phyloP scores from a whole-genome alignment of 2,797 vertebrate species.

The Sebastes trivittatus region DNA sequence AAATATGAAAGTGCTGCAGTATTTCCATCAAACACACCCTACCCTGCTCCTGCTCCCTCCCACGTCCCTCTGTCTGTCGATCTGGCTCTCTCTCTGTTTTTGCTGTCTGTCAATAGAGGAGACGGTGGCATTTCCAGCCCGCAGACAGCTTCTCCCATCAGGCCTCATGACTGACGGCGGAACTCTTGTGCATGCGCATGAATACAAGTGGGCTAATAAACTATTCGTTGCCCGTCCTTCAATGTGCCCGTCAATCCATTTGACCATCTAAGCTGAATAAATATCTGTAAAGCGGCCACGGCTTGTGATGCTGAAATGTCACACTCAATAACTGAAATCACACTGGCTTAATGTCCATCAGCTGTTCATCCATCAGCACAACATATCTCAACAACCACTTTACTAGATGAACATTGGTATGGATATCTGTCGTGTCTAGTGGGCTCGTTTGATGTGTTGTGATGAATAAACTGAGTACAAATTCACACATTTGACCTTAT shows the following conservation, averaged over 20 bases:
- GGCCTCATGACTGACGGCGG: conserved; percentile 60
- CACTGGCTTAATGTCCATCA: conserved; percentile 8
- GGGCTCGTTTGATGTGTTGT: neutral
- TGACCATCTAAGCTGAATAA: conserved; percentile 47
- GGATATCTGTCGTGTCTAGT: neutral
- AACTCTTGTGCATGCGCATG: conserved; percentile 59
- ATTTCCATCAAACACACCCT: conserved; percentile 17
- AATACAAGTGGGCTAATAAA: conserved; percentile 58
- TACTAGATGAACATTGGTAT: neutral
- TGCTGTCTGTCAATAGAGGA: conserved; percentile 57
- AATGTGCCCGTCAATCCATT: conserved; percentile 58
- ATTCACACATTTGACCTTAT: neutral
- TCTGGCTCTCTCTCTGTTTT: conserved; percentile 29
- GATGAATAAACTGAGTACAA: neutral
- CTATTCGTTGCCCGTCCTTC: conserved; percentile 55
- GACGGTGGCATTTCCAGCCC: conserved; percentile 59
- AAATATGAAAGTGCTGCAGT: conserved; percentile 4
- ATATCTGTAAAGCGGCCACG: conserved; percentile 22
- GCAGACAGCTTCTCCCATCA: conserved; percentile 73
- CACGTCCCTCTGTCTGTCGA: conserved; percentile 31
- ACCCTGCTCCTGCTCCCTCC: conserved; percentile 10
- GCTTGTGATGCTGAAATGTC: conserved; percentile 7
- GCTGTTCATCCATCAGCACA: conserved; percentile 3
- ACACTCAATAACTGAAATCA: conserved; percentile 12
- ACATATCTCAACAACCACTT: neutral